phyloP scores from a whole-genome alignment of 2,888 invertebrate genomes.

The Meliscaeva auricollis region DNA sequence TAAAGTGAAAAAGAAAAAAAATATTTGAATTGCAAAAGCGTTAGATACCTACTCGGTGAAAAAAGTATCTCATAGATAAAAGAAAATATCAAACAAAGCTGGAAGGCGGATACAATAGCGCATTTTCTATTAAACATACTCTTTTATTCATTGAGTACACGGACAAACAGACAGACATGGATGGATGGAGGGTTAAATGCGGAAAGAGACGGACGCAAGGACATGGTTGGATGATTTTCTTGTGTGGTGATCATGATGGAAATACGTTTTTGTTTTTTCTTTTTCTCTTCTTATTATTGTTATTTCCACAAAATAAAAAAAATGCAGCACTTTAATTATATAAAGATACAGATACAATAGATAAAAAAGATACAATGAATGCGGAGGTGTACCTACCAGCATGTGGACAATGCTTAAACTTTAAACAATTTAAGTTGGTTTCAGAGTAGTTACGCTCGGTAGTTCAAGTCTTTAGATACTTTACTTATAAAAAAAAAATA shows the following conservation, averaged over 20 bases:
- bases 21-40: slow-evolving; percentile 56
- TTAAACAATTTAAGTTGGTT: slow-evolving; percentile 17
- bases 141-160: slow-evolving; percentile 41
- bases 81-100: slow-evolving; percentile 49
- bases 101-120: slow-evolving; percentile 46
- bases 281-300: slow-evolving; percentile 6
- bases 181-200: background rate
- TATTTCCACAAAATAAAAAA: slow-evolving; percentile 26
- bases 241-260: slow-evolving; percentile 32
- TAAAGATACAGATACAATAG: background rate
- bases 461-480: slow-evolving; percentile 11
- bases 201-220: background rate
- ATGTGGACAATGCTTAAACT: slow-evolving; percentile 51
- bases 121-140: slow-evolving; percentile 51
- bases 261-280: too few species aligned
- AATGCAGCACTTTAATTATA: slow-evolving; percentile 53
- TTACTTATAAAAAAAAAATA: slow-evolving; percentile 1
- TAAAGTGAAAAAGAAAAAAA: slow-evolving; percentile 52
- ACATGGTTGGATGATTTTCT: slow-evolving; percentile 70
- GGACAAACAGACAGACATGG: background rate
- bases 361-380: background rate
- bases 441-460: slow-evolving; percentile 9
- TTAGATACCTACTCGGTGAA: background rate
- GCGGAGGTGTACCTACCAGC: slow-evolving; percentile 49
- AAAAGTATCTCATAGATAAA: slow-evolving; percentile 50